A percentile compares a stretch with the other conserved stretches of the same genome.
Conservation (phyloP, 2,888 invertebrate species). For the Tachina lurida region DNA sequence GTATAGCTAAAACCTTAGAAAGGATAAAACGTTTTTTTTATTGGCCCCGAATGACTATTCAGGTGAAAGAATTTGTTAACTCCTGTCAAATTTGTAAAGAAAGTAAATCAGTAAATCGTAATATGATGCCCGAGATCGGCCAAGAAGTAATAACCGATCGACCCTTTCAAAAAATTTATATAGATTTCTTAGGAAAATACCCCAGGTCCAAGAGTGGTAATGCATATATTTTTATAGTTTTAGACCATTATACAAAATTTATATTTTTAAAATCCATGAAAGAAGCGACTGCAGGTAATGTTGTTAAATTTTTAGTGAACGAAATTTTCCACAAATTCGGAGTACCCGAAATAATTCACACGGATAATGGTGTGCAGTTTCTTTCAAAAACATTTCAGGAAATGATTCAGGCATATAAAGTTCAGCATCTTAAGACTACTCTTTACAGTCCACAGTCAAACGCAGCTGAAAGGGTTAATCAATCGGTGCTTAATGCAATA, state of each 20-base stretch:
- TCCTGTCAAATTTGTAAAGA: not conserved
- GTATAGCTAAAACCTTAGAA: not conserved
- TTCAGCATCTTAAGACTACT: too few species aligned
- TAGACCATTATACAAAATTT: not conserved
- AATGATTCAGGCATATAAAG: too few species aligned
- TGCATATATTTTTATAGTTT: not conserved
- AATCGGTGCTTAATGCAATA: too few species aligned
- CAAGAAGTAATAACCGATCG: not conserved
- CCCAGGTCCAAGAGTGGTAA: not conserved
- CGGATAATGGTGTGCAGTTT: too few species aligned
- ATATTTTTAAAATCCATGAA: not conserved
- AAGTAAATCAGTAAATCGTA: not conserved
- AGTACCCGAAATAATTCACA: too few species aligned
- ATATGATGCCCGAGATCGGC: not conserved
- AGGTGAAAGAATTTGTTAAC: not conserved
- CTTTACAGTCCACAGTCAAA: too few species aligned
- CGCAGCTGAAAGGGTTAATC: too few species aligned
- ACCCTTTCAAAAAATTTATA: not conserved
- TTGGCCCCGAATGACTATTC: not conserved
- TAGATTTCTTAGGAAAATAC: not conserved
- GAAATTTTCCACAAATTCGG: not conserved
- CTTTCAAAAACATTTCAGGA: too few species aligned
- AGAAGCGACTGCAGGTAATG: not conserved
- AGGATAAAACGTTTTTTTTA: not conserved
- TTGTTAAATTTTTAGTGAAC: not conserved